Percentiles rank a stretch among this genome's conserved stretches.
Evolutionary conservation across 1,140 invertebrate genomes (phyloP).

Genomic region (Bombus vancouverensis): DNA sequence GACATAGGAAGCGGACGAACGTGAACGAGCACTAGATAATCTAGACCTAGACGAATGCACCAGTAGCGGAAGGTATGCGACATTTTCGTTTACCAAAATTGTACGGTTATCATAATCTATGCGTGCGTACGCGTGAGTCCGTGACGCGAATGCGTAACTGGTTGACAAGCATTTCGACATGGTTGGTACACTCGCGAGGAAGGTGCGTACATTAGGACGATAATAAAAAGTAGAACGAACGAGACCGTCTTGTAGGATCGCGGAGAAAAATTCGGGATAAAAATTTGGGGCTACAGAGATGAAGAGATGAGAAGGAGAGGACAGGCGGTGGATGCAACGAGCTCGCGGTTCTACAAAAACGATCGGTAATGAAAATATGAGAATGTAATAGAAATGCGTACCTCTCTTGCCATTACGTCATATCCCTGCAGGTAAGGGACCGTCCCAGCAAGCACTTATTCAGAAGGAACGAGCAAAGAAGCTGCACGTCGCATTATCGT

Average conservation of each 20-base stretch:
- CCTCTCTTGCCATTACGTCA: constrained; percentile 85
- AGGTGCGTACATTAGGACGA: neutral
- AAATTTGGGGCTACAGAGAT: neutral
- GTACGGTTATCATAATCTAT: neutral
- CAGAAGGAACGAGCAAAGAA: constrained; percentile 59
- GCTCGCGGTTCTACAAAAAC: neutral
- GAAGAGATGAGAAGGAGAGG: neutral
- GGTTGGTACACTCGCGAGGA: constrained; percentile 14
- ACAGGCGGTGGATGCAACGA: constrained; percentile 11
- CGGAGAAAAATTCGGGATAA: neutral
- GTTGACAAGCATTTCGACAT: constrained; percentile 13
- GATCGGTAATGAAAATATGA: constrained; percentile 16
- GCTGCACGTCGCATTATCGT: constrained; percentile 68
- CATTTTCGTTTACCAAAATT: neutral
- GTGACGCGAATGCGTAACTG: constrained; percentile 7
- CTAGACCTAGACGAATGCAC: neutral
- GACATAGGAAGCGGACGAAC: neutral
- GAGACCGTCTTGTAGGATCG: neutral
- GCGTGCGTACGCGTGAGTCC: constrained; percentile 14
- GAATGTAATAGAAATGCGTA: constrained; percentile 67
- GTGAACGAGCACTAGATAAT: neutral
- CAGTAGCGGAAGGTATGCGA: neutral
- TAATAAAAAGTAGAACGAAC: constrained; percentile 30
- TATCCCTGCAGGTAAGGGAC: constrained; percentile 82
- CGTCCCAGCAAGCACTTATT: constrained; percentile 78